Conservation (phyloP, 2,113 vertebrate species). For the Melanocharis versteri region DNA sequence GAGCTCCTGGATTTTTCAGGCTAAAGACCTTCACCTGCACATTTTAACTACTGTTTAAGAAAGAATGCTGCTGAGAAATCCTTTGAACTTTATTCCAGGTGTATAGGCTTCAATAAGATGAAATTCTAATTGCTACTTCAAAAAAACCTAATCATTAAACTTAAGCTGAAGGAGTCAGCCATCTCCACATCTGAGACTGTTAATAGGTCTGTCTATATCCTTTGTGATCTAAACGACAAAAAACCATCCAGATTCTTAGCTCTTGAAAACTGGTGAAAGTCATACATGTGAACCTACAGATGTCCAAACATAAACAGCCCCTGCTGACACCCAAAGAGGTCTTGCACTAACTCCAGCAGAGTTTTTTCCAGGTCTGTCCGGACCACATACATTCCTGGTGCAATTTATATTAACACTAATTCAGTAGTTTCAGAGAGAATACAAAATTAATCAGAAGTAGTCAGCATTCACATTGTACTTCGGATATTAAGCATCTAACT, state of each 20-base stretch:
- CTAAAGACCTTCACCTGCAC: neutral
- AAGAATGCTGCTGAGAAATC: neutral
- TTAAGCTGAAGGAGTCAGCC: neutral
- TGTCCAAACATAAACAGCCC: neutral
- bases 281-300: neutral
- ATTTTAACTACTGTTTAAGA: neutral
- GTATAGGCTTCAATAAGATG: neutral
- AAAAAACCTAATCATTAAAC: neutral
- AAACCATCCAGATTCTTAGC: neutral
- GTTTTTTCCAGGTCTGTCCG: neutral
- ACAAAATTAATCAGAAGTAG: neutral
- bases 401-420: neutral
- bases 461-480: neutral
- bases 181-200: neutral
- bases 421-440: neutral
- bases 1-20: neutral
- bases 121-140: neutral
- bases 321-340: neutral
- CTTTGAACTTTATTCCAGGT: neutral
- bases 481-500: neutral
- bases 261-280: neutral
- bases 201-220: neutral
- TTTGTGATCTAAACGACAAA: neutral
- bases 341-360: neutral
- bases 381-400: neutral